Evolutionary conservation across 2,113 vertebrate genomes (phyloP).

Genomic region (Zosterops borbonicus): DNA sequence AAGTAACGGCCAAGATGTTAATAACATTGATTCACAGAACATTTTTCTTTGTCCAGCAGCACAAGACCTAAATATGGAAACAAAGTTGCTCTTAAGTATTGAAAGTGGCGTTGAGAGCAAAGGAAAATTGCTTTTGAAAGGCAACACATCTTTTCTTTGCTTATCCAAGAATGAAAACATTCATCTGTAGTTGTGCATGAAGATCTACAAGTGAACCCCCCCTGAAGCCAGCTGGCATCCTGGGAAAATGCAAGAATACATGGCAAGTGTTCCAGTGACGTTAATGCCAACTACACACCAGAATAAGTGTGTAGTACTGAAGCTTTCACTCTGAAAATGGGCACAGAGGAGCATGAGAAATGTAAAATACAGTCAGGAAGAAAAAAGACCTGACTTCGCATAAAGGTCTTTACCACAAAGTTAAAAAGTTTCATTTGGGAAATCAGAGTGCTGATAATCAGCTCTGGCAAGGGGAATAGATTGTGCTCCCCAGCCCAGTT

Average conservation of each 20-base stretch:
- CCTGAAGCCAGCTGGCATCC: neutral
- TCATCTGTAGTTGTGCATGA: neutral
- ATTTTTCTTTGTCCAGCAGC: neutral
- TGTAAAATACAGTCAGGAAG: neutral
- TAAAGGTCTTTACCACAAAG: neutral
- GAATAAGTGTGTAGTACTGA: accelerated
- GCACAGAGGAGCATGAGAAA: neutral
- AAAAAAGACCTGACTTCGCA: neutral
- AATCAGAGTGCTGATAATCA: neutral
- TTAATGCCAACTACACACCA: neutral
- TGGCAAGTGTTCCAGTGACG: neutral
- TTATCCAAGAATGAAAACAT: neutral
- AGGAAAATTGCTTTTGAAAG: neutral
- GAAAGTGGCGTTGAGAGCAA: neutral
- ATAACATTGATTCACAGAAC: neutral
- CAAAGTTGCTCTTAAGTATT: neutral
- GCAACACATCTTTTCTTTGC: neutral
- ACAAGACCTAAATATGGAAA: neutral
- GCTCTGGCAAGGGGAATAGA: neutral
- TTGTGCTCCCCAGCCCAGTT: neutral
- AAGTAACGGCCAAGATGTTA: neutral
- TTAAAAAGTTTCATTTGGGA: neutral
- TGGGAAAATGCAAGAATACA: neutral
- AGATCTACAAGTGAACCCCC: neutral
- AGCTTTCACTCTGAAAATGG: neutral